phyloP scores from a whole-genome alignment of 2,113 vertebrate genomes.

The Ciconia boyciana region DNA sequence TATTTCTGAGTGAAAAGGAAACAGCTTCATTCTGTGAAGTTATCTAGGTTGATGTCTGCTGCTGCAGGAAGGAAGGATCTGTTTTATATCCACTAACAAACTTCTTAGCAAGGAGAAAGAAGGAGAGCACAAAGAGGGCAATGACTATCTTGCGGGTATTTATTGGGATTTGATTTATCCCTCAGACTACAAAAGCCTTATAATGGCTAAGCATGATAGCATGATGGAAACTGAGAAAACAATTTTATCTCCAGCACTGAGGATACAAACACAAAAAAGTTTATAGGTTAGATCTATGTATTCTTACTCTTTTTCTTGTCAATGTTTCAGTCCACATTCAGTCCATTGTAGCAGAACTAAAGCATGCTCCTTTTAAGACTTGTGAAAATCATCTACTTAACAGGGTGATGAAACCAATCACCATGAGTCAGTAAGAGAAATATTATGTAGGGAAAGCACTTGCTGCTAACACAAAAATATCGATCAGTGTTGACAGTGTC shows the following conservation, averaged over 20 bases:
- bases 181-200: background rate
- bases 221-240: background rate
- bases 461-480: background rate
- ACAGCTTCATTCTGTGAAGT: background rate
- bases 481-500: background rate
- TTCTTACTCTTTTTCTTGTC: background rate
- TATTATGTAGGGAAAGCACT: background rate
- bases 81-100: background rate
- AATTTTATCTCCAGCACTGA: background rate
- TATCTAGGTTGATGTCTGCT: background rate
- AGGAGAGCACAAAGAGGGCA: background rate
- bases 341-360: background rate
- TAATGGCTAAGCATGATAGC: background rate
- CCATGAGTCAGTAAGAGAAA: background rate
- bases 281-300: background rate
- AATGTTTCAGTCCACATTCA: background rate
- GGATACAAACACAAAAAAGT: background rate
- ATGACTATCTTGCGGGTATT: background rate
- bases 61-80: background rate
- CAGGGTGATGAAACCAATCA: background rate
- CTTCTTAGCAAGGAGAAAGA: background rate
- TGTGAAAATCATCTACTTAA: background rate
- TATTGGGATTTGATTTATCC: background rate
- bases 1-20: background rate
- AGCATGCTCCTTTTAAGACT: background rate